Evolutionary conservation across 2,888 invertebrate species (phyloP).

Genomic region (Odiellus spinosus): DNA sequence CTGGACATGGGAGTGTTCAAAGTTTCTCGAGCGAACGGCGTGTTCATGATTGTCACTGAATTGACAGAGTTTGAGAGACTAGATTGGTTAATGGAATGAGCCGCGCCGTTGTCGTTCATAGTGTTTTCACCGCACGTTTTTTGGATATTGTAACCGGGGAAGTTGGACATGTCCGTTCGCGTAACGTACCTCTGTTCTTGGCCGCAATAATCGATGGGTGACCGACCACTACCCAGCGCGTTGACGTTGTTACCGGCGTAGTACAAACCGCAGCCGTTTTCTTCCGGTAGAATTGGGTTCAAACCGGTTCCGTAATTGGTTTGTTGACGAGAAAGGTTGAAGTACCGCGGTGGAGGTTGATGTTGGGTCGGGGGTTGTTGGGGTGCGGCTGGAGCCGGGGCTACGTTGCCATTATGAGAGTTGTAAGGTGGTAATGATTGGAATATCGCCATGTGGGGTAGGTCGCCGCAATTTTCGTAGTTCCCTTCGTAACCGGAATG

Average conservation of each 20-base stretch:
- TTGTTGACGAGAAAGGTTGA: too few relatives aligned
- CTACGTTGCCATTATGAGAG: neutral
- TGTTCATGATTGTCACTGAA: neutral
- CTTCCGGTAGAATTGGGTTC: too few relatives aligned
- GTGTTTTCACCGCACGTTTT: neutral
- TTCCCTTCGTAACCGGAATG: too few relatives aligned
- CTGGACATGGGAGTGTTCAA: neutral
- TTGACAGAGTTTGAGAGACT: too few relatives aligned
- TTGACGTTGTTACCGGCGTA: too few relatives aligned
- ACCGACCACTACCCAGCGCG: too few relatives aligned
- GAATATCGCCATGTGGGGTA: too few relatives aligned
- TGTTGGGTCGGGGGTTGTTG: too few relatives aligned
- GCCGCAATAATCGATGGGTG: neutral
- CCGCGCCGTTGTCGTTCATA: neutral
- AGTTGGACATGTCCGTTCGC: constrained; percentile 8
- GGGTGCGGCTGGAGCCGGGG: neutral
- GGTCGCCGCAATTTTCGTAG: too few relatives aligned
- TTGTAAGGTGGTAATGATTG: neutral
- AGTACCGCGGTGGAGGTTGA: too few relatives aligned
- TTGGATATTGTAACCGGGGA: neutral
- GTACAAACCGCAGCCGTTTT: too few relatives aligned
- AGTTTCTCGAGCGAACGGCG: neutral
- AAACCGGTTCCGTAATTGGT: too few relatives aligned
- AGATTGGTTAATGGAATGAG: neutral
- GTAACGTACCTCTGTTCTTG: constrained; percentile 6